These are phyloP conservation scores for Ostrea denselamellosa DNA, from an alignment of 1,140 invertebrate species.

Conservation along the genomic window DNA sequence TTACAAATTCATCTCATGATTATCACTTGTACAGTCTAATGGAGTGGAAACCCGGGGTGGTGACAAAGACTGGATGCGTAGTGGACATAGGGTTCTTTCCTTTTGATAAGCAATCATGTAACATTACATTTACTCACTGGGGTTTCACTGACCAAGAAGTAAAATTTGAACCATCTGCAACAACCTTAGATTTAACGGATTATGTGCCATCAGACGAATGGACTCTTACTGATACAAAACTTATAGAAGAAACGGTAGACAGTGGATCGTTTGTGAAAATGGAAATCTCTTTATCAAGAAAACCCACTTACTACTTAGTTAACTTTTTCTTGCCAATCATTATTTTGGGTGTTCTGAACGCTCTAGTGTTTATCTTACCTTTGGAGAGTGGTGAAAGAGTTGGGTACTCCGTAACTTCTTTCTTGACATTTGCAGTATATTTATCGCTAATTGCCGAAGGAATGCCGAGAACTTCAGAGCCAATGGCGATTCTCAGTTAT, in stretches of 20 bases:
- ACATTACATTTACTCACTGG: slow-evolving; percentile 46
- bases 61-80: slow-evolving; percentile 48
- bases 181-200: slow-evolving; percentile 7
- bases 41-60: slow-evolving; percentile 50
- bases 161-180: not conserved
- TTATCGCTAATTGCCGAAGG: slow-evolving; percentile 82
- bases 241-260: slow-evolving; percentile 13
- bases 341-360: slow-evolving; percentile 81
- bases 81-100: slow-evolving; percentile 48
- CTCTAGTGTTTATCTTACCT: slow-evolving; percentile 82
- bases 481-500: slow-evolving; percentile 49
- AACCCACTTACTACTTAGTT: slow-evolving; percentile 77
- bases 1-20: not conserved
- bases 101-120: slow-evolving; percentile 53
- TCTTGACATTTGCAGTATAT: slow-evolving; percentile 82
- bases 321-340: slow-evolving; percentile 82
- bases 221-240: slow-evolving; percentile 32
- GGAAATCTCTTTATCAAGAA: slow-evolving; percentile 21
- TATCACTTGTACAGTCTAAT: not conserved
- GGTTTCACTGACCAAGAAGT: slow-evolving; percentile 47
- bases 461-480: slow-evolving; percentile 82
- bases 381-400: slow-evolving; percentile 82
- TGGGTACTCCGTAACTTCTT: slow-evolving; percentile 81
- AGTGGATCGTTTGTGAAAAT: slow-evolving; percentile 19
- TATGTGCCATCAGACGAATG: slow-evolving; percentile 47